Evolutionary conservation across 1,140 invertebrate species (phyloP), one percentile per base, ranked within the genome.

Genomic region (Euschistus heros): DNA sequence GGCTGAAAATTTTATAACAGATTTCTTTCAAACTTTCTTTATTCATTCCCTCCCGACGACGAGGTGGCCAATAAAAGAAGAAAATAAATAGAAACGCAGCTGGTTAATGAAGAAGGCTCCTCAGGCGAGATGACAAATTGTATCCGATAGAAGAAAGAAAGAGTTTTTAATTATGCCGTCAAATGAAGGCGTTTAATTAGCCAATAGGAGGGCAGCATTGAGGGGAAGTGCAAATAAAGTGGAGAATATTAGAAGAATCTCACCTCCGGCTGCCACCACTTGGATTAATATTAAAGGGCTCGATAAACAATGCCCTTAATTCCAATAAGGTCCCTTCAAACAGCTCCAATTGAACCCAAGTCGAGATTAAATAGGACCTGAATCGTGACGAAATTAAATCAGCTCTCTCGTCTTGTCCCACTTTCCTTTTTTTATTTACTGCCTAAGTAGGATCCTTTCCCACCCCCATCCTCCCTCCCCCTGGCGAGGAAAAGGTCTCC

Each of bases 241-340:
- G 60, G 27, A 60, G 15, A 62, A 46, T 46, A 62, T 44, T 62
- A 37, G 27, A 62, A 62, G 60, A 37, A 62, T 42, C 20, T 62
- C 20, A 26, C 18, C 54, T 55, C 46, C 22, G 18, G 4, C 30
- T 17, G 30, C 37, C 27, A 17, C 17, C 33, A 13, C 30, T 17
- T 17, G 60, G 33, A 62, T 62, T 62, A 62, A 62, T 62, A 62
- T 37, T 62, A 62, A 62, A 62, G 20, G 60, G 42, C 13, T 62
- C 60, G 37, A 62, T 62, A 62, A 62, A 62, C 60, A 62, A 62
- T 62, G 37, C 13, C 60, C 26, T 62, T 62, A 62, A 62, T 62
- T 62, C 60, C 60, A 44, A 62, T 62, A 62, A 62, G 60, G 42
- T 13, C 7, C 30, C 37, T 62, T 46, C 60, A 42, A 44, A 62